Evolutionary conservation across 2,797 vertebrate genomes (phyloP), one percentile per base, ranked within the genome.

Genomic region (Rachycentron canadum): DNA sequence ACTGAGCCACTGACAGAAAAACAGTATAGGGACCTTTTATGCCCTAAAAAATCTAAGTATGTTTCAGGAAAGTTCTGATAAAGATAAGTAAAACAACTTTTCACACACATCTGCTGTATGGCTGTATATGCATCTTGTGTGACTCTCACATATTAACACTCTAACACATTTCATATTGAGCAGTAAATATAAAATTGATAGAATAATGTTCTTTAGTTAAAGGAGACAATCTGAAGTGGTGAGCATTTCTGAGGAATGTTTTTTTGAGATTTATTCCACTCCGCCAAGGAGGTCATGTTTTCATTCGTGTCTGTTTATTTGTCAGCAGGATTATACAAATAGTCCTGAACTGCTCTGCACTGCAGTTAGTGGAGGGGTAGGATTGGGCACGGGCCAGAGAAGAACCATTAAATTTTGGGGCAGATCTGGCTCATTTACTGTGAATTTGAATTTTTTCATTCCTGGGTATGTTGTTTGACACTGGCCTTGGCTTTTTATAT

Each of bases 201-300:
- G 40, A 71, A 45, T 52, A 70, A 66, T 75, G 41, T 56, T 78
- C 81, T 70, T 19, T 7, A 30, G 7, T 26, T 30, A 73, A 64
- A 69, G 14, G 23, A 32, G 28, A 28, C 53, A 25, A 30, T 50
- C 23, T 38, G n/a, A 62, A 49, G n/a, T 52, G 19, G 12, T 23
- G 43, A 63, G 36, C 43, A 45, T 71, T 72, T 60, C 47, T 66
- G 45, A 75, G 32, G 73, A 40, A 49, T 55, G 23, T 55, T 65
- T 72, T 17, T 45, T 34, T 17, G 23, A 34, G 26, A 34, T 49
- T 49, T 25, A n/a, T 21, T 47, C 19, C 2, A 19, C 41, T 19
- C 17, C 17, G 7, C 43, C 7, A 21, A 45, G 43, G 43, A 45
- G 17, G 43, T 45, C 19, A 8, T 45, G 43, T 19, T 45, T 45